phyloP scores from a whole-genome alignment of 2,797 vertebrate genomes.

The Chlorospingus semifuscus region DNA sequence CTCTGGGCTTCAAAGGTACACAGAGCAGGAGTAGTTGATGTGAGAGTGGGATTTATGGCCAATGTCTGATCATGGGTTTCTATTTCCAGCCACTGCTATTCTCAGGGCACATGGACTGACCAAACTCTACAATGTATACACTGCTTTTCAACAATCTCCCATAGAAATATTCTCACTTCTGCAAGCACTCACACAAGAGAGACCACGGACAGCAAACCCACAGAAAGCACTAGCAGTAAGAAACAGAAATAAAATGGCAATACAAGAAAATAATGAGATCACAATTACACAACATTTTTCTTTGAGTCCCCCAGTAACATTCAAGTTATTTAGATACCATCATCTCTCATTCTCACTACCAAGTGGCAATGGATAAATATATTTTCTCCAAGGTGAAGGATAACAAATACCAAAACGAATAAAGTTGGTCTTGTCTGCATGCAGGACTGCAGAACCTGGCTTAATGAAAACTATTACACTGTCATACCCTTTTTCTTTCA shows the following conservation, averaged over 20 bases:
- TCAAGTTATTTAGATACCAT: background rate
- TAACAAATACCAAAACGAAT: background rate
- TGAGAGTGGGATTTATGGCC: background rate
- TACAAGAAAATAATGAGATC: background rate
- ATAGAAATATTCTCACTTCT: background rate
- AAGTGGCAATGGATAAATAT: background rate
- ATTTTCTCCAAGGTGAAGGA: background rate
- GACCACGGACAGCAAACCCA: background rate
- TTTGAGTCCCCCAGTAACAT: background rate
- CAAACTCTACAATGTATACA: background rate
- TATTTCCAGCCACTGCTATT: background rate
- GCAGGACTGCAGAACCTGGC: background rate
- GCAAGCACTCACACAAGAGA: background rate
- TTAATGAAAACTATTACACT: background rate
- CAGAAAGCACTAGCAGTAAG: background rate
- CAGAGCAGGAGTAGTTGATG: rapidly evolving
- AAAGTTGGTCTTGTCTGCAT: background rate
- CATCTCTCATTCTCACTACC: background rate
- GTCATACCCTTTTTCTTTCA: background rate
- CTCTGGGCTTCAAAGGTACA: rapidly evolving
- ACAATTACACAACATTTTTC: background rate
- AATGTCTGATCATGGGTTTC: background rate
- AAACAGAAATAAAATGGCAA: background rate
- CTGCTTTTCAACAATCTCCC: background rate
- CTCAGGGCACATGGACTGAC: background rate